Base-by-base conservation (phyloP, 1,140 invertebrate species). In the Calosoma granatense region DNA sequence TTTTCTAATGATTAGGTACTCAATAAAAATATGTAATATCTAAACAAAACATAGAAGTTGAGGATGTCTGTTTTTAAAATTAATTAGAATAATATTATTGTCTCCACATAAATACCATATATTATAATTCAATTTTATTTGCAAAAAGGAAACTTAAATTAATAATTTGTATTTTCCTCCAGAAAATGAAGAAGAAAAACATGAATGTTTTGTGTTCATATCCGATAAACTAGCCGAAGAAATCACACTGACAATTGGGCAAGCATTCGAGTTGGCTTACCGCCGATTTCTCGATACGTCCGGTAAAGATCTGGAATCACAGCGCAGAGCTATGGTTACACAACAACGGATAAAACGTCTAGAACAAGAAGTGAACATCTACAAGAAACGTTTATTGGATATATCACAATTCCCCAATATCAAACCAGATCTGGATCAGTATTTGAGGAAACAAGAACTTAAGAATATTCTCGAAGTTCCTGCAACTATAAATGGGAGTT, bases 181-280 rank as follows among this genome's bases (percentile, higher is more conserved):
- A 47, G 63, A 65, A 60, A 68, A 62, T 51, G 67, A 70, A 15
- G 72, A 75, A 21, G 92, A 95, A 63, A 84, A 83, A 62, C 94
- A 98, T 69, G 88, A 87, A 65, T 97, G 94, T 70, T 97, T 96
- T 73, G 94, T 98, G 1, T 97, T 98, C 68, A 90, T 95, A 54
- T 95, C 92, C 60, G 94, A 96, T 65, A 97, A 97, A 78, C 76
- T 96, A 66, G 91, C 94, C 4, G 94, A 96, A 64, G 94, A 97
- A 70, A 96, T 98, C 57, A 97, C 94, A 9, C 74, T 98, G 58
- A 97, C 94, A 11, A 96, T 97, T 64, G 94, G 94, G 1, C 94
- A 98, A 72, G 94, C 94, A 0, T 97, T 98, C 74, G 94, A 97
- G 76, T 78, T 97, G 62, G 94, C 94, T n/a, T 97, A 97, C 73